These are phyloP conservation scores for Rhinophrynus dorsalis DNA, from an alignment of 2,797 vertebrate genomes.

Conservation along the genomic window DNA sequence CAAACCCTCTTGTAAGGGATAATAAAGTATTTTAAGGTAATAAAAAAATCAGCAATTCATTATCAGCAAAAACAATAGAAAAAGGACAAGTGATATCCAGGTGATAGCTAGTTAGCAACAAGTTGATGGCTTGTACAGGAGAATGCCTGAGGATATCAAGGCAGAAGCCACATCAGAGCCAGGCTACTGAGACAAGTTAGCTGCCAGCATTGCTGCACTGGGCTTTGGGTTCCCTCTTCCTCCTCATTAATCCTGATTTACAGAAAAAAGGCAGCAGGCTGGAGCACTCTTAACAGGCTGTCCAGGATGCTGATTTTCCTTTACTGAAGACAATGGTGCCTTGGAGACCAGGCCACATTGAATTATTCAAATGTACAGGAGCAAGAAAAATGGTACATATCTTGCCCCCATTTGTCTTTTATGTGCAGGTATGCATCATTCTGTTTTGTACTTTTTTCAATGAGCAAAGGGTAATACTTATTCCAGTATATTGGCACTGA, in stretches of 20 bases:
- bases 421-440: conserved; percentile 37
- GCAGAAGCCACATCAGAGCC: conserved; percentile 48
- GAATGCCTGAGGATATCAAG: conserved; percentile 57
- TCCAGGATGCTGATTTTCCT: conserved; percentile 77
- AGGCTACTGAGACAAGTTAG: conserved; percentile 20
- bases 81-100: conserved; percentile 42
- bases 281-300: conserved; percentile 64
- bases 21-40: too few relatives aligned
- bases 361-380: conserved; percentile 63
- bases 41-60: conserved; percentile 24
- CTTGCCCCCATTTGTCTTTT: conserved; percentile 32
- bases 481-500: conserved; percentile 12
- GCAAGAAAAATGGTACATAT: conserved; percentile 57
- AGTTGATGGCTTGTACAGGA: conserved; percentile 49
- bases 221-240: conserved; percentile 56
- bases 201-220: conserved; percentile 59
- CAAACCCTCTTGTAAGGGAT: too few relatives aligned
- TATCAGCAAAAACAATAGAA: conserved; percentile 30
- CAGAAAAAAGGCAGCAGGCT: conserved; percentile 65
- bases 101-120: conserved; percentile 52
- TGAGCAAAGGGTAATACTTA: conserved; percentile 20
- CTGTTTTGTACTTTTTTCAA: conserved; percentile 30
- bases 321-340: conserved; percentile 68
- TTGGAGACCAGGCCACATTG: conserved; percentile 59
- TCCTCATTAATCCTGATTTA: conserved; percentile 77